Base-by-base conservation (phyloP, 2,113 vertebrate genomes). In the Hippocampus abdominalis region DNA sequence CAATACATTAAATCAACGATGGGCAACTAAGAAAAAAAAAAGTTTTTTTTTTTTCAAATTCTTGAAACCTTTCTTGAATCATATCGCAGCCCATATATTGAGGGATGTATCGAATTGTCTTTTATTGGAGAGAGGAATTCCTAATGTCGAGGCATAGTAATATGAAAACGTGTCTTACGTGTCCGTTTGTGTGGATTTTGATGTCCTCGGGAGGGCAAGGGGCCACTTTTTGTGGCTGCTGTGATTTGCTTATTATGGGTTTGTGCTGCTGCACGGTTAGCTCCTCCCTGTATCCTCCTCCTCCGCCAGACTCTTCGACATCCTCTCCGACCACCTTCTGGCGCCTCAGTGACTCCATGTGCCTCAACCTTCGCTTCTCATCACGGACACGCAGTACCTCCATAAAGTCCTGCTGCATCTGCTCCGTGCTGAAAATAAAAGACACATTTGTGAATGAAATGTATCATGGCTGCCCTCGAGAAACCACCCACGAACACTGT, bases 321-420 rank as follows among this genome's bases (percentile, higher is more conserved):
- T 77, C 79, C 6, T 83, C 84, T 36, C 68, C 84, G 53, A 68
- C 76, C 27, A 85, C 78, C 69, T 87, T 90, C 77, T 91, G 87
- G 32, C 51, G 82, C 25, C 84, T 82, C 80, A 90, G 77, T 0
- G 80, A 88, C 83, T 90, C 92, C 2, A 86, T 83, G 0, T 82
- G 89, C 39, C 87, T 86, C 76, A 88, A 88, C 27, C 85, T 90
- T 62, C 91, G 44, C 70, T 81, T 88, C 54, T 92, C 91, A 64
- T 93, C 91, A 2, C 91, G 88, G 0, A 74, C 81, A 54, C 90
- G 92, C 74, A 92, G 85, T 76, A 86, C 81, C 72, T 92, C 89
- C 0, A 86, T 83, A 56, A 92, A 79, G 25, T 93, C 93, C 69
- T 89, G 44, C 71, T 89, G 87, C 2, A 83, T 42, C 79, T 89